Percentiles rank a stretch among this genome's conserved stretches.
Conservation (phyloP, 1,140 invertebrate species). For the Brachionus asplanchnoidis region DNA sequence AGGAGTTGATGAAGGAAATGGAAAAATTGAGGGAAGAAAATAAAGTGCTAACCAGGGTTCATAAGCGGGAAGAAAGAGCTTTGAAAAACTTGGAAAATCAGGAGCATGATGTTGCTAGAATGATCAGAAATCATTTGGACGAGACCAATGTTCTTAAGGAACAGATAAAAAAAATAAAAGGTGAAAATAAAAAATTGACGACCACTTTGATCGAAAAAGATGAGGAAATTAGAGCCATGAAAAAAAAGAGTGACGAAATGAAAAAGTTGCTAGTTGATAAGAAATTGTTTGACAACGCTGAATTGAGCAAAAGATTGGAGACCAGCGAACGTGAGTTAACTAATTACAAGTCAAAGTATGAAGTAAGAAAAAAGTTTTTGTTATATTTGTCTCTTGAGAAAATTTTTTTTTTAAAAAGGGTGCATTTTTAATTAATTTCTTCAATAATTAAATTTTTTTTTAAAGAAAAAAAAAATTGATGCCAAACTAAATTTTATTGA, state of each 20-base stretch:
- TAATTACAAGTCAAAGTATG: not conserved
- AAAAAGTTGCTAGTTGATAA: slow-evolving; percentile 28
- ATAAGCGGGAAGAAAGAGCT: slow-evolving; percentile 25
- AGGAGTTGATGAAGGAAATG: slow-evolving; percentile 28
- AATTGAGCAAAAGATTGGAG: slow-evolving; percentile 29
- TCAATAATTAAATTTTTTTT: too few relatives aligned
- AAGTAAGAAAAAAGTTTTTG: not conserved
- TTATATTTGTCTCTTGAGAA: too few relatives aligned
- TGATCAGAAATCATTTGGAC: slow-evolving; percentile 24
- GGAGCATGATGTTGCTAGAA: slow-evolving; percentile 3
- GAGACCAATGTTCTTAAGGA: slow-evolving; percentile 10
- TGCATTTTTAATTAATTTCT: too few relatives aligned
- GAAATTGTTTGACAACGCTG: slow-evolving; percentile 36
- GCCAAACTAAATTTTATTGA: too few relatives aligned
- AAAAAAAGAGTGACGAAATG: slow-evolving; percentile 30
- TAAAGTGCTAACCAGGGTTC: not conserved
- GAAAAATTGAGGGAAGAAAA: slow-evolving; percentile 40
- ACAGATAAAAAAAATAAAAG: not conserved
- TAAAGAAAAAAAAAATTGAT: too few relatives aligned
- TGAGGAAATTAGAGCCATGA: slow-evolving; percentile 1
- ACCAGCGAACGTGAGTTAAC: not conserved
- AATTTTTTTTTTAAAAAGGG: too few relatives aligned
- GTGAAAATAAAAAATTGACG: slow-evolving; percentile 24
- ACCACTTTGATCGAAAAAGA: not conserved
- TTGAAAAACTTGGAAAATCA: slow-evolving; percentile 23